phyloP scores from a whole-genome alignment of 2,797 vertebrate genomes.

The Columba guinea region DNA sequence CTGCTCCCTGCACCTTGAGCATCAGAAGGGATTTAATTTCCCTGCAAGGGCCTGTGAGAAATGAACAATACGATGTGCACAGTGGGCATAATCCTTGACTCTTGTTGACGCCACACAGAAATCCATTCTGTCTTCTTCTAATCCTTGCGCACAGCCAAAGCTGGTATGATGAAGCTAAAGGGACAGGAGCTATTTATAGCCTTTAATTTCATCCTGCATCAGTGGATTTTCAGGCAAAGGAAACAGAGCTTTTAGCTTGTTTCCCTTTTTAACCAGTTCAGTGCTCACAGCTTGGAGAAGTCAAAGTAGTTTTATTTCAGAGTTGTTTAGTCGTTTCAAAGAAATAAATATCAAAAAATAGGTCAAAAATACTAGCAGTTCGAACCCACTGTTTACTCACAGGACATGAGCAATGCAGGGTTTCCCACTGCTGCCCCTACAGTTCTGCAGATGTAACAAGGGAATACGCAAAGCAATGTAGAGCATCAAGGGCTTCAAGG shows the following conservation, averaged over 20 bases:
- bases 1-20: slow-evolving; percentile 61
- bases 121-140: slow-evolving; percentile 78
- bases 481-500: rapidly evolving
- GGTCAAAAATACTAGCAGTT: not conserved
- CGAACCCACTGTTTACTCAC: not conserved
- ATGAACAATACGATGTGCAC: slow-evolving; percentile 70
- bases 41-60: slow-evolving; percentile 53
- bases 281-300: slow-evolving; percentile 48
- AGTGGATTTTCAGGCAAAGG: slow-evolving; percentile 71
- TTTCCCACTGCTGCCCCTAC: slow-evolving; percentile 32
- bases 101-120: slow-evolving; percentile 80
- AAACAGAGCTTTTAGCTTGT: slow-evolving; percentile 64
- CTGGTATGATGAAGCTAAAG: slow-evolving; percentile 77
- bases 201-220: slow-evolving; percentile 75
- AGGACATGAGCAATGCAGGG: not conserved
- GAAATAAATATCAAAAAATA: slow-evolving; percentile 40
- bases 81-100: slow-evolving; percentile 77
- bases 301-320: slow-evolving; percentile 59
- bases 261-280: slow-evolving; percentile 74
- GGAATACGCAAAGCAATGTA: not conserved
- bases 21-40: slow-evolving; percentile 69
- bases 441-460: not conserved
- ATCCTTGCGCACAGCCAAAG: slow-evolving; percentile 76
- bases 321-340: not conserved
- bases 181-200: slow-evolving; percentile 82